These are phyloP conservation scores for Brachionus calyciflorus DNA, from an alignment of 1,140 invertebrate genomes.

Conservation along the genomic window DNA sequence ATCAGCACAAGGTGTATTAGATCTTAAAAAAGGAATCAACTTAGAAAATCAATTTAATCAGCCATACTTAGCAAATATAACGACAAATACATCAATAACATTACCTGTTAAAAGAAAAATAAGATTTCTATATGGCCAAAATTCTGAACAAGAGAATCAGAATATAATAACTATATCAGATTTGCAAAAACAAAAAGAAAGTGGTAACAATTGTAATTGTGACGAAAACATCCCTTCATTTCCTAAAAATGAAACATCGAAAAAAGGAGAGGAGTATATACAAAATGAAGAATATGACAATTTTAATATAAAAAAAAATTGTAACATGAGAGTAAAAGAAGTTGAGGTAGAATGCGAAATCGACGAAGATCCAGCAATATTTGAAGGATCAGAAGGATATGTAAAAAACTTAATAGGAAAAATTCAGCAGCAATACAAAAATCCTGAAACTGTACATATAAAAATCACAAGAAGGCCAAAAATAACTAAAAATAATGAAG, in stretches of 20 bases:
- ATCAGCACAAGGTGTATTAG: conserved; percentile 1
- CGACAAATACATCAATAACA: conserved; percentile 26
- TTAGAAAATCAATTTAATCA: too few species aligned
- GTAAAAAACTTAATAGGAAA: conserved; percentile 34
- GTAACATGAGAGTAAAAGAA: conserved; percentile 24
- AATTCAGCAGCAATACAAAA: conserved; percentile 38
- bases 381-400: conserved; percentile 33
- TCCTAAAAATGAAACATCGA: background rate
- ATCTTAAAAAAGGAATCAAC: background rate
- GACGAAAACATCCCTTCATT: conserved; percentile 4
- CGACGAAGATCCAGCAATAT: conserved; percentile 36
- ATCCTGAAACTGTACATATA: conserved; percentile 42
- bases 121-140: conserved; percentile 14
- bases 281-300: conserved; percentile 20
- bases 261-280: background rate
- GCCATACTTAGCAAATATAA: conserved; percentile 20
- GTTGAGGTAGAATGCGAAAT: conserved; percentile 45
- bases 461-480: conserved; percentile 40
- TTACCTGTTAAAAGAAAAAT: conserved; percentile 23
- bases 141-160: background rate
- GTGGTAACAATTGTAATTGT: background rate
- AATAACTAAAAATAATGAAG: background rate
- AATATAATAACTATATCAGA: background rate
- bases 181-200: background rate
- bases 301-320: conserved; percentile 11